These are phyloP conservation scores for Antheraea yamamai DNA, from an alignment of 2,888 invertebrate genomes.

Conservation along the genomic window DNA sequence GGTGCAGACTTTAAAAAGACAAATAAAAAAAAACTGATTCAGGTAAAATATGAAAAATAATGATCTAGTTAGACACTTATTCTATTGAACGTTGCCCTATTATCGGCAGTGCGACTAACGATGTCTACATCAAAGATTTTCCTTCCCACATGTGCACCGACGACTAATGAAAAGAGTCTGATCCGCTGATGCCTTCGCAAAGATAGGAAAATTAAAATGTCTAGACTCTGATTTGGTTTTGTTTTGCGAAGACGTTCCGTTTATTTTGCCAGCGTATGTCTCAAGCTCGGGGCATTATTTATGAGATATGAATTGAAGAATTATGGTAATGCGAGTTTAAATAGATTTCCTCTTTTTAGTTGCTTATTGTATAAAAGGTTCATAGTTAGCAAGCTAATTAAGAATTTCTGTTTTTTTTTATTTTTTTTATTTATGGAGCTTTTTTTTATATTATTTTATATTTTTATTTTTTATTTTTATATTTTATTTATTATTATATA, in stretches of 20 bases:
- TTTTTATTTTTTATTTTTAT: too few relatives aligned
- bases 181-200: conserved; percentile 63
- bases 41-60: conserved; percentile 35
- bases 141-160: conserved; percentile 58
- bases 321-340: conserved; percentile 46
- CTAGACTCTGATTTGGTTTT: conserved; percentile 72
- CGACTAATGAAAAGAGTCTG: conserved; percentile 72
- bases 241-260: conserved; percentile 56
- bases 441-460: too few relatives aligned
- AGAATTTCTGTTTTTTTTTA: conserved; percentile 6
- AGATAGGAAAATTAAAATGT: conserved; percentile 81
- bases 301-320: conserved; percentile 38
- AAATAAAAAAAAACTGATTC: background rate
- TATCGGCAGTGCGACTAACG: conserved; percentile 58
- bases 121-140: conserved; percentile 72
- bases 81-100: conserved; percentile 51
- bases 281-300: conserved; percentile 41
- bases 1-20: background rate
- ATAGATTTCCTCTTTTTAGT: background rate
- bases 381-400: conserved; percentile 47
- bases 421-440: too few relatives aligned
- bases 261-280: conserved; percentile 38
- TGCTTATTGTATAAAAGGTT: background rate
- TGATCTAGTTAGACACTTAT: conserved; percentile 37
- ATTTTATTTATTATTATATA: too few relatives aligned